Percentiles rank a stretch among this genome's conserved stretches.
These are phyloP conservation scores for Corythornis leucogaster DNA, from an alignment of 2,797 vertebrate genomes.

Conservation along the genomic window DNA sequence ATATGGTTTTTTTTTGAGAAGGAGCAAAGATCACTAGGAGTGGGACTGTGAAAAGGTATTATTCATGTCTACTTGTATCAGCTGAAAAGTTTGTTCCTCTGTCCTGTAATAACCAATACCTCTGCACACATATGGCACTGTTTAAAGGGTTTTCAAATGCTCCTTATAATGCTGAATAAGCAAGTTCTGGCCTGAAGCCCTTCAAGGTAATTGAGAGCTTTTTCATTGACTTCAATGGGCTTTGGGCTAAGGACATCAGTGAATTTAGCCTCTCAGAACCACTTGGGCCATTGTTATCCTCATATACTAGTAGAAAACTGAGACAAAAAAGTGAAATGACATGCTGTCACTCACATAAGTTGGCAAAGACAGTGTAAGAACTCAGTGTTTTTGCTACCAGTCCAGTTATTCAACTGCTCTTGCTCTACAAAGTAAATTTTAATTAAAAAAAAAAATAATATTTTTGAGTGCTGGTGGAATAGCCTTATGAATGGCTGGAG, in stretches of 20 bases:
- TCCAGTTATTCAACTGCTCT: not conserved
- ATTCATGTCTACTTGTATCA: not conserved
- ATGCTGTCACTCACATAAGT: not conserved
- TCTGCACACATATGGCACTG: not conserved
- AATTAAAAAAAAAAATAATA: not conserved
- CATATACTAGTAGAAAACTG: not conserved
- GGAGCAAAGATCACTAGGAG: not conserved
- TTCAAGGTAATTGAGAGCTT: constrained; percentile 16
- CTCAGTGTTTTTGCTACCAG: not conserved
- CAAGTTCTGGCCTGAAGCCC: not conserved
- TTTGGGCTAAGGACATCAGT: not conserved
- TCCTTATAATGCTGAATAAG: not conserved
- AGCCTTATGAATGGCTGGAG: not conserved
- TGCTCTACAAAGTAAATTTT: not conserved
- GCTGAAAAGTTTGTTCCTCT: not conserved
- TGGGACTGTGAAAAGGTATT: not conserved
- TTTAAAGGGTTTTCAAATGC: constrained; percentile 22
- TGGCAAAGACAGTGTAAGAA: not conserved
- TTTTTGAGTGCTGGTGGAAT: not conserved
- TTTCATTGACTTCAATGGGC: not conserved
- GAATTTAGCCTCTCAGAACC: not conserved
- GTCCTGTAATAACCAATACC: not conserved
- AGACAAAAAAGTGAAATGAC: not conserved
- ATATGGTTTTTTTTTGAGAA: not conserved
- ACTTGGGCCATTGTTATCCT: not conserved